These are phyloP conservation scores for Thalpophila matura DNA, from an alignment of 2,888 invertebrate genomes.

Conservation along the genomic window DNA sequence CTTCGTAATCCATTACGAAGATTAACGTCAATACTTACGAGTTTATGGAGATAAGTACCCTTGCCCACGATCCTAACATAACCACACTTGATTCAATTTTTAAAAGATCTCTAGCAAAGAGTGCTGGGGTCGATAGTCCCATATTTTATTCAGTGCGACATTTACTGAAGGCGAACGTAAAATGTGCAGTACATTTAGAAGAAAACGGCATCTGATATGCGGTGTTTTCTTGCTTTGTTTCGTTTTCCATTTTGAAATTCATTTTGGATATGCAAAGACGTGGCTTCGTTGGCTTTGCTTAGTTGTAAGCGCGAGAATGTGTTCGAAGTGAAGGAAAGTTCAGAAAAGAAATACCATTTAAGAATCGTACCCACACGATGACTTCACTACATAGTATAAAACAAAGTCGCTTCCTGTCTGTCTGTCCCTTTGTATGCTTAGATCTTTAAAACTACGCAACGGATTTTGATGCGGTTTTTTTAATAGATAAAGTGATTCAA, in stretches of 20 bases:
- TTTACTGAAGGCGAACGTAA: conserved; percentile 38
- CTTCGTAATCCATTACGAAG: neutral
- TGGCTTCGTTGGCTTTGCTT: neutral
- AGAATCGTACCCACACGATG: no score
- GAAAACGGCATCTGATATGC: neutral
- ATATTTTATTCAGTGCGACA: conserved; percentile 50
- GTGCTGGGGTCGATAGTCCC: conserved; percentile 46
- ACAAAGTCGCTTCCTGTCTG: no score
- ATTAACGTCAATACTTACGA: neutral
- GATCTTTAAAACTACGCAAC: no score
- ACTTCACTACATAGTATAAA: no score
- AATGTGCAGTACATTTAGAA: conserved; percentile 38
- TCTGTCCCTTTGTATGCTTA: no score
- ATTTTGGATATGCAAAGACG: neutral
- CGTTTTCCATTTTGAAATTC: conserved; percentile 10
- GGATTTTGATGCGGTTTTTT: no score
- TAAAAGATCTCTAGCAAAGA: conserved; percentile 16
- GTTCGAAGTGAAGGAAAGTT: neutral
- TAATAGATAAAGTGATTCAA: no score
- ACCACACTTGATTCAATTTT: conserved; percentile 29
- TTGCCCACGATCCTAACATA: neutral
- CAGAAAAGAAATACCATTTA: no score
- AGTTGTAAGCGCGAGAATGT: neutral
- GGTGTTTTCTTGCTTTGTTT: neutral
- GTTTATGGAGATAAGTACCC: neutral